Evolutionary conservation across 2,113 vertebrate species (phyloP).

Genomic region (Pterocles burchelli): DNA sequence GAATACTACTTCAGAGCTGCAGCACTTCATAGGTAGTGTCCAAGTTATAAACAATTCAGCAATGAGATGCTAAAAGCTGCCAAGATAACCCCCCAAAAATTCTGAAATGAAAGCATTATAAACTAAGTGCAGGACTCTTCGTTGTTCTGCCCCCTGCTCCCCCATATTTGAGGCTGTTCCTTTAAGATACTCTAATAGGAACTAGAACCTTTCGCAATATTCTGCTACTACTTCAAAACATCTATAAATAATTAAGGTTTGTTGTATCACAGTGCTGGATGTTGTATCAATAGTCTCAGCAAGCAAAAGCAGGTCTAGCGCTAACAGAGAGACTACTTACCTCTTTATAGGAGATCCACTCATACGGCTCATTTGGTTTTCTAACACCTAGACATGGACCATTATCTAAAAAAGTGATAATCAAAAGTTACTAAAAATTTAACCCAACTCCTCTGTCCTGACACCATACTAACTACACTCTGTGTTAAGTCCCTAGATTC

Average conservation of each 20-base stretch:
- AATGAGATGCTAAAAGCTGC: background rate
- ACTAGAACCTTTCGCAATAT: background rate
- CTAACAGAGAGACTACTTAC: conserved; percentile 70
- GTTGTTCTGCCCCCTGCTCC: background rate
- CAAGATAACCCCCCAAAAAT: background rate
- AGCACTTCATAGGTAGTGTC: background rate
- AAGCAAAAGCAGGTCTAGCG: background rate
- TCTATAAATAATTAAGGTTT: background rate
- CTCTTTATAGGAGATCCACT: conserved; percentile 92
- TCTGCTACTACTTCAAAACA: background rate
- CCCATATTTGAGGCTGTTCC: background rate
- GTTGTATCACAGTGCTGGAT: background rate
- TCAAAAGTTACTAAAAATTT: background rate
- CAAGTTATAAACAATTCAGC: background rate
- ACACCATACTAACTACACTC: background rate
- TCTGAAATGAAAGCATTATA: background rate
- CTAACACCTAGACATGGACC: conserved; percentile 92
- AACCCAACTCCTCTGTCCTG: background rate
- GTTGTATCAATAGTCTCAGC: background rate
- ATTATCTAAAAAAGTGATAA: conserved; percentile 76
- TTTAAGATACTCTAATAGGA: background rate
- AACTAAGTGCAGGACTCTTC: background rate
- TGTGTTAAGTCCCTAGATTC: background rate
- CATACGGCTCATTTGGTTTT: conserved; percentile 92
- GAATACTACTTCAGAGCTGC: background rate